These are phyloP conservation scores for Nicator chloris DNA, from an alignment of 2,113 vertebrate species.

Conservation along the genomic window DNA sequence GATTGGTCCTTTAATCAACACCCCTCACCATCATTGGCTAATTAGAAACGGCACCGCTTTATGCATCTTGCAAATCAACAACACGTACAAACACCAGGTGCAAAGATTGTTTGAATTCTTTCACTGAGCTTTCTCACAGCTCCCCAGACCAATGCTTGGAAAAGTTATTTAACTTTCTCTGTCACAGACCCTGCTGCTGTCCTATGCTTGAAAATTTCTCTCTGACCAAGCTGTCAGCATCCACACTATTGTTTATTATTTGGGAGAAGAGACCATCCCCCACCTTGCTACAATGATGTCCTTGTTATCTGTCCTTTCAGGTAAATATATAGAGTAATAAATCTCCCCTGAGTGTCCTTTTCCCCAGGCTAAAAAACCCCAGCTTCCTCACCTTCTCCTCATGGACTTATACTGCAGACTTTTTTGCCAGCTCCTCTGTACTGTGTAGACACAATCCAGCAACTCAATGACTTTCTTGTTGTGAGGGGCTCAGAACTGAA, in stretches of 20 bases:
- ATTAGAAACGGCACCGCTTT: too few relatives aligned
- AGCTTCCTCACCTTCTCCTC: not conserved
- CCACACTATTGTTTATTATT: not conserved
- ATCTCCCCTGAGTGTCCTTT: not conserved
- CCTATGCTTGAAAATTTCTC: too few relatives aligned
- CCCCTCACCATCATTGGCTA: too few relatives aligned
- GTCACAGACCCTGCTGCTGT: too few relatives aligned
- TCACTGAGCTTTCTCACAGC: too few relatives aligned
- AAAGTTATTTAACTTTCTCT: too few relatives aligned
- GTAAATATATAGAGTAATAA: not conserved
- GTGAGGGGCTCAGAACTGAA: not conserved
- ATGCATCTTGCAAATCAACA: too few relatives aligned
- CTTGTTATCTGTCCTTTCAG: not conserved
- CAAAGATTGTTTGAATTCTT: too few relatives aligned
- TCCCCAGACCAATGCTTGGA: too few relatives aligned
- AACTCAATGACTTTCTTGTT: not conserved
- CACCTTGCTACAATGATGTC: accelerated
- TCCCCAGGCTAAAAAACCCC: not conserved
- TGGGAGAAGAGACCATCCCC: not conserved
- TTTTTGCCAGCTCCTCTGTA: not conserved
- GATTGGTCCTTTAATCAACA: too few relatives aligned
- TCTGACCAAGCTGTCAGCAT: too few relatives aligned
- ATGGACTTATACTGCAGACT: not conserved
- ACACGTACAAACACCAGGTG: too few relatives aligned
- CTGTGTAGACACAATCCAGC: not conserved